A percentile compares a stretch with the other conserved stretches of the same genome.
Conservation (phyloP, 2,113 vertebrate genomes). For the Pandion haliaetus region DNA sequence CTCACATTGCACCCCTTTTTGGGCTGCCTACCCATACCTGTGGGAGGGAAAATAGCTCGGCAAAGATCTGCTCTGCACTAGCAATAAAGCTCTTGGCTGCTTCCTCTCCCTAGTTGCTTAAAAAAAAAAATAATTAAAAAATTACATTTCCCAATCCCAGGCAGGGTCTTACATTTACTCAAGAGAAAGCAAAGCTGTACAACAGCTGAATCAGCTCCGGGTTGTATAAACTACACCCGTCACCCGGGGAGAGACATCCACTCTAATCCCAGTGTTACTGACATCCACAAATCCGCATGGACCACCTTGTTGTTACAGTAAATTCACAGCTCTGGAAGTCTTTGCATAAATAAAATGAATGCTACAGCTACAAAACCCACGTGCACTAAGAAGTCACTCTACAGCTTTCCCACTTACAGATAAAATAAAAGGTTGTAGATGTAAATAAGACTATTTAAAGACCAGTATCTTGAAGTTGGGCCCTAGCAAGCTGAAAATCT, state of each 20-base stretch:
- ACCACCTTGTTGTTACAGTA: accelerated
- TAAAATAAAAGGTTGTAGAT: neutral
- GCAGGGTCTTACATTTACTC: neutral
- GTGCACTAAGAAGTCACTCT: neutral
- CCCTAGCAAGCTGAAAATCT: neutral
- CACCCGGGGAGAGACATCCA: neutral
- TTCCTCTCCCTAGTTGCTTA: neutral
- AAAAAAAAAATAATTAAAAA: neutral
- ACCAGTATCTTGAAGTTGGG: neutral
- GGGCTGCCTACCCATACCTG: neutral
- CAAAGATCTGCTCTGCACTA: neutral
- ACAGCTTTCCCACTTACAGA: neutral
- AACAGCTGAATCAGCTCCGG: neutral
- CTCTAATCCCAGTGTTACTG: neutral
- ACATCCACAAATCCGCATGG: neutral
- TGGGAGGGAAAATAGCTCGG: neutral
- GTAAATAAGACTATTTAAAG: neutral
- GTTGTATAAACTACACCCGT: neutral
- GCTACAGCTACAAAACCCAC: neutral
- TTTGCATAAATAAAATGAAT: neutral
- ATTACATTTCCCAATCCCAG: neutral
- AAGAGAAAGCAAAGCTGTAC: neutral
- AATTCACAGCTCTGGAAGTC: neutral
- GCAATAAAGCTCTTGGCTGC: neutral
- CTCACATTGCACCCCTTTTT: accelerated